phyloP scores from a whole-genome alignment of 2,888 invertebrate species.

The Lepidonotus clava region DNA sequence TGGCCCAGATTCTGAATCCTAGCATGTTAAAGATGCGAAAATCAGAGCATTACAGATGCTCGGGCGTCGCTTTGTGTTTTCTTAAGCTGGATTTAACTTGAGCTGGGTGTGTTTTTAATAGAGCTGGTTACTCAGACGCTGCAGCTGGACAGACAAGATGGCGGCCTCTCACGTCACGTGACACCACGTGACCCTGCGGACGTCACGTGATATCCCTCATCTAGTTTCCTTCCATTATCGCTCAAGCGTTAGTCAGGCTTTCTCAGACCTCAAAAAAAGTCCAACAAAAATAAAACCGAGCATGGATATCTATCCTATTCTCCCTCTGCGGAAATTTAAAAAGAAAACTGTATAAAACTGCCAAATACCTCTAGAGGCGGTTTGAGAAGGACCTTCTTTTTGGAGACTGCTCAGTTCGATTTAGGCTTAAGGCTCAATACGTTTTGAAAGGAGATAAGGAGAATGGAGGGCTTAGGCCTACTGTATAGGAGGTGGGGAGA shows the following conservation, averaged over 20 bases:
- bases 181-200: conserved; percentile 21
- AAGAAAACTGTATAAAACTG: not conserved
- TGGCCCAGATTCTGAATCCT: too few species aligned
- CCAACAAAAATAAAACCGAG: conserved; percentile 22
- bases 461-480: not conserved
- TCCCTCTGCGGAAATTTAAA: too few species aligned
- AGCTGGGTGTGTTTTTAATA: too few species aligned
- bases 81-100: not conserved
- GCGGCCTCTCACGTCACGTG: conserved; percentile 1
- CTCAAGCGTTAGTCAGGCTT: conserved; percentile 8
- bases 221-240: conserved; percentile 33
- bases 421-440: not conserved
- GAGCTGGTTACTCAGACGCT: not conserved
- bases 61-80: not conserved
- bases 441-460: not conserved
- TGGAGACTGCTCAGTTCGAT: not conserved
- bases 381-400: not conserved
- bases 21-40: too few species aligned
- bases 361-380: not conserved
- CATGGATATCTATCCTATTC: too few species aligned
- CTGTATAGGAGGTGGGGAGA: not conserved
- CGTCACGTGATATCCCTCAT: conserved; percentile 29
- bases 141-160: conserved; percentile 28
- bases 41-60: too few species aligned
- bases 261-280: not conserved